Evolutionary conservation across 2,797 vertebrate species (phyloP).

Genomic region (Spinibarbus caldwelli): DNA sequence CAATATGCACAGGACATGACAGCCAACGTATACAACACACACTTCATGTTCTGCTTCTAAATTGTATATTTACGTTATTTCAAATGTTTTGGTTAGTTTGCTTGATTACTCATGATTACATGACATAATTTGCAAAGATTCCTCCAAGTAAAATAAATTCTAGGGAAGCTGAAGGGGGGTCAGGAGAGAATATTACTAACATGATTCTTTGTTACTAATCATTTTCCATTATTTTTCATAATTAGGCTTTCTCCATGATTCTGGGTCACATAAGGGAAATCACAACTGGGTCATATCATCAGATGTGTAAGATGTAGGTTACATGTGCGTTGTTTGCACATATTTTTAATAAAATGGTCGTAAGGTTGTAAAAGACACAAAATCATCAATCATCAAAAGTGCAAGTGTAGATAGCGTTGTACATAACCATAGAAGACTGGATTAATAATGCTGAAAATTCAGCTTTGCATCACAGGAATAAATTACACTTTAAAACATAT

Average conservation of each 20-base stretch:
- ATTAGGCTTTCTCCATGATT: background rate
- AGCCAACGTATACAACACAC: background rate
- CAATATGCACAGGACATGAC: conserved; percentile 33
- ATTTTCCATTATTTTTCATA: background rate
- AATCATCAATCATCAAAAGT: too few relatives aligned
- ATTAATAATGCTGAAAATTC: background rate
- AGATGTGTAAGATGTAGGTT: background rate
- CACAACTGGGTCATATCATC: background rate
- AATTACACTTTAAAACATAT: background rate
- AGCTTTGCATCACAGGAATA: background rate
- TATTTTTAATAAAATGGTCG: background rate
- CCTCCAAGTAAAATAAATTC: too few relatives aligned
- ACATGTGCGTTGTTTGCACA: background rate
- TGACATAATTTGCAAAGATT: background rate
- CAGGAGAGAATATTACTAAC: too few relatives aligned
- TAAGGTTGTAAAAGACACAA: too few relatives aligned
- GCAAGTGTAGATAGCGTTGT: background rate
- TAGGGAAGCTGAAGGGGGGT: background rate
- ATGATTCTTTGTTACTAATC: background rate
- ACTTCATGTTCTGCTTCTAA: background rate
- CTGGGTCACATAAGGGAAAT: background rate
- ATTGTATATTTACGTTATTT: background rate
- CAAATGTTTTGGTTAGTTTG: background rate
- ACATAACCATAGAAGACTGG: background rate
- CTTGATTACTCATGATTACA: background rate